These are phyloP conservation scores for Cataglyphis altisquamis DNA, from an alignment of 2,888 invertebrate species.

Conservation along the genomic window DNA sequence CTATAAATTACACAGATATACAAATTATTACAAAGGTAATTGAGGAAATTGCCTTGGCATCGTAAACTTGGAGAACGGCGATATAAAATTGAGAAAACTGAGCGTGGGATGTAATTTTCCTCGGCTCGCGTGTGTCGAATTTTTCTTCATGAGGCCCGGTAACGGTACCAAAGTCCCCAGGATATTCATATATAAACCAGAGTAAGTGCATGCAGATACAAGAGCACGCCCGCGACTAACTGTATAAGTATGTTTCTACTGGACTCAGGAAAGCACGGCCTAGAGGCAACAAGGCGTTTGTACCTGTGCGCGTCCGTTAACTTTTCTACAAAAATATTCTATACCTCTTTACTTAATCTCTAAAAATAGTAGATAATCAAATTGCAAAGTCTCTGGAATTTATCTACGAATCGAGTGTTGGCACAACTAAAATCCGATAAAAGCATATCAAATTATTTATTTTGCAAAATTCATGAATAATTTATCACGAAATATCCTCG, in stretches of 20 bases:
- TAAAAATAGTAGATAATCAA: background rate
- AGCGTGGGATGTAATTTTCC: slow-evolving; percentile 45
- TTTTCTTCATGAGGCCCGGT: slow-evolving; percentile 48
- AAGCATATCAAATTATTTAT: background rate
- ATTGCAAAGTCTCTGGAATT: background rate
- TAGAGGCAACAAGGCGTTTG: slow-evolving; percentile 28
- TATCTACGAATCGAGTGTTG: background rate
- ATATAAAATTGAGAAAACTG: slow-evolving; percentile 41
- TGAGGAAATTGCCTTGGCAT: slow-evolving; percentile 30
- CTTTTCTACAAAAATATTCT: slow-evolving; percentile 25
- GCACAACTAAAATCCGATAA: background rate
- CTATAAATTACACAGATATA: slow-evolving; percentile 4
- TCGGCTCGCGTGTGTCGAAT: slow-evolving; percentile 48
- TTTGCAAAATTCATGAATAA: background rate
- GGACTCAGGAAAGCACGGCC: slow-evolving; percentile 57
- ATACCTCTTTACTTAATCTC: background rate
- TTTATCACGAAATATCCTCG: background rate
- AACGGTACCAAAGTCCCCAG: slow-evolving; percentile 64
- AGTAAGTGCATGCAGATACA: slow-evolving; percentile 62
- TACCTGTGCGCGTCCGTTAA: slow-evolving; percentile 58
- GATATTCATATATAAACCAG: slow-evolving; percentile 67
- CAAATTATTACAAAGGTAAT: slow-evolving; percentile 32
- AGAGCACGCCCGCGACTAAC: slow-evolving; percentile 70
- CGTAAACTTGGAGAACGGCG: slow-evolving; percentile 22
- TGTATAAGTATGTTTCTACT: slow-evolving; percentile 60